Evolutionary conservation across 2,888 invertebrate species (phyloP).

Genomic region (Mythimna lalbum): DNA sequence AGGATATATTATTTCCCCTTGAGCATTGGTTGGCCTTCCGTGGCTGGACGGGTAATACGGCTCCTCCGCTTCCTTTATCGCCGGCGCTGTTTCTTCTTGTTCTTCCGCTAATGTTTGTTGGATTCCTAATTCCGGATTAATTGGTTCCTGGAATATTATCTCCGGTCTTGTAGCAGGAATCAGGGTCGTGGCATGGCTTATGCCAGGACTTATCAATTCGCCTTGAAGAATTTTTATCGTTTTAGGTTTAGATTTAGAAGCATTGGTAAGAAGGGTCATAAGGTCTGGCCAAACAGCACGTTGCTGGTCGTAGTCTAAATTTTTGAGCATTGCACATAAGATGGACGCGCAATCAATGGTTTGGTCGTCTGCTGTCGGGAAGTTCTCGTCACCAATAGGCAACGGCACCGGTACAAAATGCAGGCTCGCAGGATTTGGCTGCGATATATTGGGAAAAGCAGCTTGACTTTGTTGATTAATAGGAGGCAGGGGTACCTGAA

Average conservation of each 20-base stretch:
- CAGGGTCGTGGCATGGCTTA: neutral
- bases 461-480: too few relatives aligned
- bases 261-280: neutral
- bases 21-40: constrained; percentile 5
- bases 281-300: neutral
- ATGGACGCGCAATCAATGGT: neutral
- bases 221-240: constrained; percentile 8
- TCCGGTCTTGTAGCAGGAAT: neutral
- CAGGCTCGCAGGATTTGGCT: too few relatives aligned
- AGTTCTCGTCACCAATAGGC: too few relatives aligned
- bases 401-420: too few relatives aligned
- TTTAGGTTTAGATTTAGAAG: neutral
- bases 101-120: neutral
- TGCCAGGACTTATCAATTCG: neutral
- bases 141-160: neutral
- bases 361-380: too few relatives aligned
- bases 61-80: neutral
- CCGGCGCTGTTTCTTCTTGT: neutral
- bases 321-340: neutral
- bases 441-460: too few relatives aligned
- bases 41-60: neutral
- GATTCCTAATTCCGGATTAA: neutral
- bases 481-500: too few relatives aligned
- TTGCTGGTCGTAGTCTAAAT: neutral
- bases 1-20: constrained; percentile 7